Evolutionary conservation across 2,888 invertebrate species (phyloP), one percentile per base, ranked within the genome.

Genomic region (Scaptomyza polygonia): DNA sequence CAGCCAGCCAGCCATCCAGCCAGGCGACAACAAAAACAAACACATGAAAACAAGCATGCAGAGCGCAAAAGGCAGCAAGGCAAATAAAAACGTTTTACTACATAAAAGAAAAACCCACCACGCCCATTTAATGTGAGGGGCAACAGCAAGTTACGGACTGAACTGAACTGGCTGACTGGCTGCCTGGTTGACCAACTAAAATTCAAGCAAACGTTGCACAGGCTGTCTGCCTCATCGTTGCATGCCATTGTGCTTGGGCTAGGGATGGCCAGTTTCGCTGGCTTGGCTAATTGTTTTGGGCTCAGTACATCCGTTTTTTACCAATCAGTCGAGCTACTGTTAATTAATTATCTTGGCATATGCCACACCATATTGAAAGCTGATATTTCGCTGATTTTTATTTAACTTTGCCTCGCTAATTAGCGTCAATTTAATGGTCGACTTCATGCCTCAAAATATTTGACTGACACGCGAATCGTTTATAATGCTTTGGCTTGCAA

Each of bases 311-410:
- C 76, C 76, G 59, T 58, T 64, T 61, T 72, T 67, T 62, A 70
- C 65, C 73, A 82, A 77, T 86, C 83, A 82, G 61, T 58, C 69
- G 54, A 82, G 62, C 66, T 64, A 62, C 77, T 86, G n/a, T n/a
- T n/a, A 79, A 82, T 82, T 81, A 79, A 79, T 86, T 86, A 71
- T 86, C 70, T 67, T 64, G 58, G 58, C 70, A 70, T 79, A 76
- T 79, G 77, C 73, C 72, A 68, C 66, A 67, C 62, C 70, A 73
- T 79, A 69, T 76, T 79, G 79, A 69, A 68, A 70, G 74, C 71
- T 54, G 57, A 73, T 68, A 79, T 79, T 79, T 77, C 53, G 83
- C 80, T 80, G 79, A 79, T 77, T 80, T 59, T 80, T 66, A 70
- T 74, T 80, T 74, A 71, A 77, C 72, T 82, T 81, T 77, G 63